These are phyloP conservation scores for Perizoma flavofasciatum DNA, from an alignment of 2,888 invertebrate genomes.

Conservation along the genomic window DNA sequence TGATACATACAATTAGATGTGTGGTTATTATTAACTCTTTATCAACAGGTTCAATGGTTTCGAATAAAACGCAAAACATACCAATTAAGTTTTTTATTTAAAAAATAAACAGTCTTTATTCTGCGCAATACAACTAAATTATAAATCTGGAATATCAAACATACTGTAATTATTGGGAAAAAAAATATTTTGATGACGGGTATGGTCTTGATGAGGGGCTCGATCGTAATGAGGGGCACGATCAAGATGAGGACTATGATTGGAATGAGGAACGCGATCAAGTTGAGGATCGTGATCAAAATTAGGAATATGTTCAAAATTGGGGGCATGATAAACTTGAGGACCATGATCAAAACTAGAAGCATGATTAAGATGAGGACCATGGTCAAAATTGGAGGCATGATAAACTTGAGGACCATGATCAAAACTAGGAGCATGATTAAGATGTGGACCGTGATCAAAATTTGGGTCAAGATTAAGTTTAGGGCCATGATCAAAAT, in stretches of 20 bases:
- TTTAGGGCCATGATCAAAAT: slow-evolving; percentile 1
- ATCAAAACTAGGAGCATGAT: no score
- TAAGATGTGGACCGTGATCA: no score
- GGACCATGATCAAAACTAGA: slow-evolving; percentile 5
- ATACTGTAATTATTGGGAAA: slow-evolving; percentile 3
- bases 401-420: background rate
- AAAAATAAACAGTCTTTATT: slow-evolving; percentile 23
- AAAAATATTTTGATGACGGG: background rate
- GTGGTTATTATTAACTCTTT: no score
- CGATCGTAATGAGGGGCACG: slow-evolving; percentile 2
- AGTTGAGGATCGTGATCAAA: background rate
- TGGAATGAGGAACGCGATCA: no score
- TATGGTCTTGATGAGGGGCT: background rate
- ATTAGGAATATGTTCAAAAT: background rate
- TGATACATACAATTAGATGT: no score
- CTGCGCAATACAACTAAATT: background rate
- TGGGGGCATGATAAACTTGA: background rate
- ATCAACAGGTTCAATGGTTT: background rate
- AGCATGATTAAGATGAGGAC: slow-evolving; percentile 1
- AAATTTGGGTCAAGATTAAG: no score
- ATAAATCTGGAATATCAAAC: slow-evolving; percentile 9
- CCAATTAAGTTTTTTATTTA: background rate
- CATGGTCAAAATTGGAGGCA: background rate
- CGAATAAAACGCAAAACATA: background rate
- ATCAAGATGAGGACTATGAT: no score